Evolutionary conservation across 2,797 vertebrate genomes (phyloP).

Genomic region (Buphagus erythrorhynchus): DNA sequence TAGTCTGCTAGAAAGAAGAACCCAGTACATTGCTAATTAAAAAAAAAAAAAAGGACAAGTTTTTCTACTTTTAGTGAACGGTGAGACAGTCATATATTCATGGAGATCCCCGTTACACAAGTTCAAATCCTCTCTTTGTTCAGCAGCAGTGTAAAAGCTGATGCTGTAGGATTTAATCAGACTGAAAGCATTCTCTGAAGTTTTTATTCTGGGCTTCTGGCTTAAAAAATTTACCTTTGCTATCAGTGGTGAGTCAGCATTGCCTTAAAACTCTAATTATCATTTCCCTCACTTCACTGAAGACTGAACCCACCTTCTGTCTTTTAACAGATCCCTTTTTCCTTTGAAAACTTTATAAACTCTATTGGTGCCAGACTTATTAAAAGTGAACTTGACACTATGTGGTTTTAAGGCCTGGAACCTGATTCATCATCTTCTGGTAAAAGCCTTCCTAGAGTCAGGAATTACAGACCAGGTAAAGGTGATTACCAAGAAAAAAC

Average conservation of each 20-base stretch:
- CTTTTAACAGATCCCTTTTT: not conserved
- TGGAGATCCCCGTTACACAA: not conserved
- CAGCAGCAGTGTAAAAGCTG: not conserved
- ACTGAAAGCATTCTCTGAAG: not conserved
- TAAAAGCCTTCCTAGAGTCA: not conserved
- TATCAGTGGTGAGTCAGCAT: slow-evolving; percentile 38
- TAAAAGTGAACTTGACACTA: not conserved
- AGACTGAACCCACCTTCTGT: not conserved
- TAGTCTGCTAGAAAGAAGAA: not conserved
- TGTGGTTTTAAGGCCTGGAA: not conserved
- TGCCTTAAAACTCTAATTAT: not conserved
- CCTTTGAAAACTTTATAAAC: slow-evolving; percentile 27
- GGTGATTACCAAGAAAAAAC: not conserved
- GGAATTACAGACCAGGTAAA: not conserved
- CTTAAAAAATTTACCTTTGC: not conserved
- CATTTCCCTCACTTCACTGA: not conserved
- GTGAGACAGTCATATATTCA: not conserved
- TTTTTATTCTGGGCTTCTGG: not conserved
- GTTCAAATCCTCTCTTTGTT: not conserved
- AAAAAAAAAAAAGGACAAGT: not conserved
- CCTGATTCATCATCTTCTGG: not conserved
- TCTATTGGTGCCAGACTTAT: not conserved
- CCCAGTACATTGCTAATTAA: not conserved
- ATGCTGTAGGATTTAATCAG: slow-evolving; percentile 3
- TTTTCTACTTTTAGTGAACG: not conserved